Conservation (phyloP, 1,140 invertebrate genomes). For the Agrypnia vestita region DNA sequence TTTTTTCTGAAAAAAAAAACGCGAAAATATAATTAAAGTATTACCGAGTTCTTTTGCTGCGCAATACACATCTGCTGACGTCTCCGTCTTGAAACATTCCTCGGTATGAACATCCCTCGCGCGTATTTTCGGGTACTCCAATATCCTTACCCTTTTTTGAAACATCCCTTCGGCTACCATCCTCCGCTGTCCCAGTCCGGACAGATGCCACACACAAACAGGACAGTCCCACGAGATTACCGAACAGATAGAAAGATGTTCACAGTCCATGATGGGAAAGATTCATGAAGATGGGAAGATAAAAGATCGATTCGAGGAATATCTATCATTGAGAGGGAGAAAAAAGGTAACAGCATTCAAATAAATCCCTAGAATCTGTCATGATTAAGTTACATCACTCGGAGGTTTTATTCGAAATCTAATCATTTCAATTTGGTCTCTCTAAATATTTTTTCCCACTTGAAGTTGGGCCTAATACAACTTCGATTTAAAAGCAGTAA, state of each 20-base stretch:
- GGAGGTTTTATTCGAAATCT: not conserved
- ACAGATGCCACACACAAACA: slow-evolving; percentile 29
- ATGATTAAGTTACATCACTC: not conserved
- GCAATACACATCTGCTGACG: too few relatives aligned
- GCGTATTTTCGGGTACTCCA: not conserved
- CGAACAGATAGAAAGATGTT: slow-evolving; percentile 17
- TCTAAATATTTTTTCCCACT: too few relatives aligned
- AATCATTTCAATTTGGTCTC: not conserved
- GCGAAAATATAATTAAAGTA: too few relatives aligned
- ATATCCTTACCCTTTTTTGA: not conserved
- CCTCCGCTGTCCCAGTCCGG: not conserved
- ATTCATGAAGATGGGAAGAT: slow-evolving; percentile 3
- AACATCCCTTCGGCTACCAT: not conserved
- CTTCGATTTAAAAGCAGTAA: too few relatives aligned
- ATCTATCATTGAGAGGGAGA: slow-evolving; percentile 12
- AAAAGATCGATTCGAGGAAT: slow-evolving; percentile 26
- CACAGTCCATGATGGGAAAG: slow-evolving; percentile 10
- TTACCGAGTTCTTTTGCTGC: too few relatives aligned
- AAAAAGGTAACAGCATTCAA: slow-evolving; percentile 6
- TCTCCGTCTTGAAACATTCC: too few relatives aligned
- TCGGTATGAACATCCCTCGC: not conserved
- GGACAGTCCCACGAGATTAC: slow-evolving; percentile 17
- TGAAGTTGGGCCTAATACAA: too few relatives aligned
- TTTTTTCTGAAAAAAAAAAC: too few relatives aligned
- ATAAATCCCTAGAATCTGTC: slow-evolving; percentile 4